These are phyloP conservation scores for Trididemnum nubilum DNA, from an alignment of 23 tunicate genomes.

Conservation along the genomic window DNA sequence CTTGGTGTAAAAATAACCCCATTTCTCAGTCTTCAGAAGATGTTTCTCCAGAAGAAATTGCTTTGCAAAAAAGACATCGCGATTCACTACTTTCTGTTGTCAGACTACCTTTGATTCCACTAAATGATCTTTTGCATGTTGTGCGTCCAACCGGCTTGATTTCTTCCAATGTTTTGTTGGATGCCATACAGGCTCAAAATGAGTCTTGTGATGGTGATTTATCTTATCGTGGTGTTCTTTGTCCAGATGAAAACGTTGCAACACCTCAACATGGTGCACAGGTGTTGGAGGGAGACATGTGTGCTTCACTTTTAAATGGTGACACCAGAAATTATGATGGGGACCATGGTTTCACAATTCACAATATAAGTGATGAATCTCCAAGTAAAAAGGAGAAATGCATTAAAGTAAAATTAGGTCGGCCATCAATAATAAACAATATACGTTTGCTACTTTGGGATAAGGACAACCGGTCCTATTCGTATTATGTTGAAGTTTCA, in stretches of 20 bases:
- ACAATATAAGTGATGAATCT: conserved; percentile 75
- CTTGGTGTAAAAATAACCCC: conserved; percentile 74
- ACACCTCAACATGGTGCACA: conserved; percentile 91
- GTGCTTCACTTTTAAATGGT: conserved; percentile 84
- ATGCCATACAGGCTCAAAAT: conserved; percentile 79
- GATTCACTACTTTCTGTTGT: conserved; percentile 73
- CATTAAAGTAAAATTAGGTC: conserved; percentile 82
- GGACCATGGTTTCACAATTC: conserved; percentile 79
- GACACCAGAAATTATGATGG: conserved; percentile 66
- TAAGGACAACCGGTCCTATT: conserved; percentile 83
- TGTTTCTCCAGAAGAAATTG: conserved; percentile 14
- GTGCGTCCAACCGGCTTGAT: conserved; percentile 88
- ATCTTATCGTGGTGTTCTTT: conserved; percentile 65
- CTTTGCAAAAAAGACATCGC: conserved; percentile 17
- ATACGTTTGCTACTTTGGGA: conserved; percentile 87
- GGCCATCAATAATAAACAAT: conserved; percentile 85
- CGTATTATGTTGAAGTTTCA: conserved; percentile 83
- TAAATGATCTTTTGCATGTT: conserved; percentile 71
- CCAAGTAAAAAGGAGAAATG: conserved; percentile 67
- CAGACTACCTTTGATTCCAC: conserved; percentile 75
- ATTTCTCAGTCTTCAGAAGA: not conserved
- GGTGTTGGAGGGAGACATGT: conserved; percentile 90
- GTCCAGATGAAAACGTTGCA: conserved; percentile 90
- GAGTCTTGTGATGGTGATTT: conserved; percentile 67
- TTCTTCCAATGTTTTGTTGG: conserved; percentile 73